Evolutionary conservation across 2,113 vertebrate species (phyloP).

Genomic region (Corynorhinus townsendii): DNA sequence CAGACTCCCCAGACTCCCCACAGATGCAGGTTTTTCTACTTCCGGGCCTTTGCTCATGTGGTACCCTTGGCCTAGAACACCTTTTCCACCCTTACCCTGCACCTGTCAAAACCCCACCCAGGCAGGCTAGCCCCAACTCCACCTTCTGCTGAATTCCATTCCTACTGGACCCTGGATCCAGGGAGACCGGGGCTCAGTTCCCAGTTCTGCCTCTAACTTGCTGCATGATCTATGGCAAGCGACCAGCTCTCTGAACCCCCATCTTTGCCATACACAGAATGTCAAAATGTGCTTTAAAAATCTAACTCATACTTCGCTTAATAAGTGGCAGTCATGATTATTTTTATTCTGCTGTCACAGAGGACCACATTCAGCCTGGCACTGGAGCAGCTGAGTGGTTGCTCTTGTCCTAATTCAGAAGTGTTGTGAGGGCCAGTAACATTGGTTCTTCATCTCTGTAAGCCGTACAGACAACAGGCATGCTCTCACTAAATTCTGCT

Average conservation of each 20-base stretch:
- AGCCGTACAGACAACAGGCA: background rate
- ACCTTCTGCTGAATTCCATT: background rate
- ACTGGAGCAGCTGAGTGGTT: background rate
- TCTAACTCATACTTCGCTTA: background rate
- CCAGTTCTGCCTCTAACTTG: background rate
- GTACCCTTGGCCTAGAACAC: background rate
- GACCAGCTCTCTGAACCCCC: slow-evolving; percentile 5
- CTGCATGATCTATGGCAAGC: background rate
- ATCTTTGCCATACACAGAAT: background rate
- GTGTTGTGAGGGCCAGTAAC: background rate
- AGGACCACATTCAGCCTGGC: background rate
- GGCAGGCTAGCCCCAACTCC: background rate
- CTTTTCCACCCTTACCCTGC: background rate
- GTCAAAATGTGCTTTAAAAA: background rate
- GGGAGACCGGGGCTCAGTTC: background rate
- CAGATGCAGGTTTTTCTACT: background rate
- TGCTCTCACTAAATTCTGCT: background rate
- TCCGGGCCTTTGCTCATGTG: background rate
- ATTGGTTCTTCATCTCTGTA: background rate
- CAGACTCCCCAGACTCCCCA: background rate
- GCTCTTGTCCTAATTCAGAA: background rate
- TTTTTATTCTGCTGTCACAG: background rate
- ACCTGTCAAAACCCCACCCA: background rate
- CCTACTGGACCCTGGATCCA: background rate
- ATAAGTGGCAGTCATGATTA: background rate